Conservation (phyloP, 2,113 vertebrate genomes). For the Malaclemys terrapin region DNA sequence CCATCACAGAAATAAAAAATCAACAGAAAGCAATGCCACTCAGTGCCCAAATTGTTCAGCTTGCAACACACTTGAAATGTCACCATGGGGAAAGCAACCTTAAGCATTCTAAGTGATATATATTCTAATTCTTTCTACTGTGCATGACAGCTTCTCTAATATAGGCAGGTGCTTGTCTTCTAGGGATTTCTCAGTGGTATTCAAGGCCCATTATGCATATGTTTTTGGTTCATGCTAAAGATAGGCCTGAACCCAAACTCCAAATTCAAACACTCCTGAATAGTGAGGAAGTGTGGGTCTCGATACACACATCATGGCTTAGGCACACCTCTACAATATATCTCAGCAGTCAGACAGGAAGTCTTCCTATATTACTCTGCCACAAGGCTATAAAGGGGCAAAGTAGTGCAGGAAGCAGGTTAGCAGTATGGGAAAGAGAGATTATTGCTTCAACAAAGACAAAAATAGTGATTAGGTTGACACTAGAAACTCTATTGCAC, state of each 20-base stretch:
- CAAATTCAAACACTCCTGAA: neutral
- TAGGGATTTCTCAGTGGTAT: neutral
- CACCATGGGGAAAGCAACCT: neutral
- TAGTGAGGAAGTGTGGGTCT: neutral
- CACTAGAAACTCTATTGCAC: neutral
- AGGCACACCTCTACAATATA: neutral
- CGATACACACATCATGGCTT: neutral
- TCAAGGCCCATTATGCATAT: neutral
- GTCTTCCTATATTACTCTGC: neutral
- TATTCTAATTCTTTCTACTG: neutral
- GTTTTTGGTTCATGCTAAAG: neutral
- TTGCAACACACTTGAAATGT: neutral
- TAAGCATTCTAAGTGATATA: neutral
- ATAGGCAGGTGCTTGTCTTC: neutral
- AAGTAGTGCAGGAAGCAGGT: neutral
- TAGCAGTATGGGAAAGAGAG: neutral
- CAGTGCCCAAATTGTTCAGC: neutral
- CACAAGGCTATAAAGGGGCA: neutral
- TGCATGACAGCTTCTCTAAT: neutral
- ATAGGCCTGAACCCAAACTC: neutral
- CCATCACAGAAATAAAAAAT: neutral
- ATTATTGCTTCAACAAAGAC: neutral
- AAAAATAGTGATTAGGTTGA: neutral
- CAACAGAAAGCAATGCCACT: neutral
- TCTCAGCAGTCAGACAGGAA: neutral